Conservation (phyloP, 2,113 vertebrate genomes). For the Corydoras sp. region DNA sequence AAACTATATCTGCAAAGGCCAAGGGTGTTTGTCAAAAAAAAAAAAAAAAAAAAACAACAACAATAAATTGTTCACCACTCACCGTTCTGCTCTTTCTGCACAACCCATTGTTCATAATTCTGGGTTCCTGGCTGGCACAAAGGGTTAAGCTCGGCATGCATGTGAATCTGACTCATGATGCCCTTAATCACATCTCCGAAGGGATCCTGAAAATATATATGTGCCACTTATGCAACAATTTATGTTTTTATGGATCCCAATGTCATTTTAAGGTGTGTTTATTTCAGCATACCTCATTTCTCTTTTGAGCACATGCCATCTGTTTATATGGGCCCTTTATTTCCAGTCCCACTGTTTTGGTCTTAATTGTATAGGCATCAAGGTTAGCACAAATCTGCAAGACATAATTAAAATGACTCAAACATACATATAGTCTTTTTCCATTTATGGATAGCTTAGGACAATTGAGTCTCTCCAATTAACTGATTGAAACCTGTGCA, state of each 20-base stretch:
- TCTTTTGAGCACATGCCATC: constrained; percentile 69
- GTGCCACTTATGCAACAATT: no score
- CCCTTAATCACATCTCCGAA: constrained; percentile 81
- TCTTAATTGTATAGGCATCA: constrained; percentile 86
- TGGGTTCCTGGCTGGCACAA: constrained; percentile 82
- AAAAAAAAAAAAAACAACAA: no score
- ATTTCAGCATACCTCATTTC: constrained; percentile 63
- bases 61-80: constrained; percentile 25
- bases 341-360: constrained; percentile 60
- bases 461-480: no score
- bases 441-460: no score
- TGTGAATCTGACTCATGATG: constrained; percentile 84
- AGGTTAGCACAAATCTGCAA: constrained; percentile 89
- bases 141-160: constrained; percentile 67
- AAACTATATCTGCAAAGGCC: background rate
- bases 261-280: background rate
- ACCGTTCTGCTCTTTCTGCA: constrained; percentile 80
- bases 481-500: no score
- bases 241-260: background rate
- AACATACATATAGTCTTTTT: background rate
- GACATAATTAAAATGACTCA: constrained; percentile 28
- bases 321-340: constrained; percentile 76
- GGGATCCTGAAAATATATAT: constrained; percentile 66
- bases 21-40: background rate
- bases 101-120: constrained; percentile 87